Percentiles rank a stretch among this genome's conserved stretches.
Evolutionary conservation across 2,113 vertebrate species (phyloP).

Genomic region (Columba livia): DNA sequence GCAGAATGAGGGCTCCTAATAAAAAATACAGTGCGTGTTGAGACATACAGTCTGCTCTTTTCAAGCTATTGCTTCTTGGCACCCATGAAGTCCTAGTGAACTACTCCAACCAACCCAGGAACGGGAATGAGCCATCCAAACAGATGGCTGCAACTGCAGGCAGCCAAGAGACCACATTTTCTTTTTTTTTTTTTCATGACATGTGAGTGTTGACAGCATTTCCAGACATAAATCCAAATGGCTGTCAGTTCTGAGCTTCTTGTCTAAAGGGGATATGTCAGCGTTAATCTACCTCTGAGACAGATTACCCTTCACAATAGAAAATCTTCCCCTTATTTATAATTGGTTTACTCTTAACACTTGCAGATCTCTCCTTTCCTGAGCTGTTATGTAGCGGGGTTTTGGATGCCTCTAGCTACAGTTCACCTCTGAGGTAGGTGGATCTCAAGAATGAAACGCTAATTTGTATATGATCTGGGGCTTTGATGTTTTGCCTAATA

Average conservation of each 20-base stretch:
- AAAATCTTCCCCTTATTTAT: constrained; percentile 1
- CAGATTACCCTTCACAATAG: constrained; percentile 15
- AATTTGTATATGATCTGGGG: not conserved
- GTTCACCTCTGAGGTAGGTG: not conserved
- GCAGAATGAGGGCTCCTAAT: not conserved
- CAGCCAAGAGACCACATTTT: constrained; percentile 58
- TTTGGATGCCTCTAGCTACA: not conserved
- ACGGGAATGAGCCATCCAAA: constrained; percentile 62
- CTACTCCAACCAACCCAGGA: constrained; percentile 65
- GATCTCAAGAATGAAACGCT: not conserved
- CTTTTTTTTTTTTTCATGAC: not conserved
- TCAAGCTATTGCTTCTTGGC: constrained; percentile 62
- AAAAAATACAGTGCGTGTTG: not conserved
- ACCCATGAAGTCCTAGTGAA: constrained; percentile 52
- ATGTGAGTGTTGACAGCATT: constrained; percentile 63
- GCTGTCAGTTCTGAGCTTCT: constrained; percentile 59
- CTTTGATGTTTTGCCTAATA: not conserved
- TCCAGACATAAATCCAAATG: constrained; percentile 68
- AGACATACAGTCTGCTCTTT: constrained; percentile 56
- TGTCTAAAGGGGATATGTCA: constrained; percentile 37
- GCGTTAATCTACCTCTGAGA: constrained; percentile 41
- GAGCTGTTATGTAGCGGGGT: not conserved
- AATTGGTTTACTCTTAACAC: not conserved
- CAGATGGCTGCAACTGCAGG: constrained; percentile 72
- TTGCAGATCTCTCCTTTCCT: not conserved